A percentile compares a stretch with the other conserved stretches of the same genome.
Conservation (phyloP, 1,140 invertebrate genomes). For the Hypsibius dujardini region DNA sequence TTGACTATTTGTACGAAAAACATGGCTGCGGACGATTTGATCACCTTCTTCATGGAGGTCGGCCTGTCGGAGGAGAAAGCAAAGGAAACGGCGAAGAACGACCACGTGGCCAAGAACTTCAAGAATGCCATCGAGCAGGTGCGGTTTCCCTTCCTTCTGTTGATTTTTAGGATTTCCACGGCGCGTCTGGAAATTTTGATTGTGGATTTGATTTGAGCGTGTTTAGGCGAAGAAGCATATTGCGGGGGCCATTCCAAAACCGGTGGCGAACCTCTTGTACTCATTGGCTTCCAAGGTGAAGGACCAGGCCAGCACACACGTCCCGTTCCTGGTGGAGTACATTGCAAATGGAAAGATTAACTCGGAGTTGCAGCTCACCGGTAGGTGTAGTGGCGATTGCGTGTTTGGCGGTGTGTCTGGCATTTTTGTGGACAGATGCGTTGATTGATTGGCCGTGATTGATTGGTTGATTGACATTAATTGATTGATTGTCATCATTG, state of each 20-base stretch:
- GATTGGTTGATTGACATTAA: no score
- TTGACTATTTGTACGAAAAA: no score
- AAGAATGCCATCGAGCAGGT: conserved; percentile 41
- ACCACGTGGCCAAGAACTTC: conserved; percentile 55
- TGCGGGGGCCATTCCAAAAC: conserved; percentile 25
- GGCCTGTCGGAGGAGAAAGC: conserved; percentile 82
- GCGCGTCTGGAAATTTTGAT: no score
- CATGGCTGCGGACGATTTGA: conserved; percentile 21
- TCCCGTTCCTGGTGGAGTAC: conserved; percentile 55
- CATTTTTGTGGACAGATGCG: no score
- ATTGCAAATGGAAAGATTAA: conserved; percentile 61
- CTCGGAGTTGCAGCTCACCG: conserved; percentile 59
- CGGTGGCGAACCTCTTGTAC: conserved; percentile 54
- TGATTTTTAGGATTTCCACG: neutral
- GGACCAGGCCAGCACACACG: conserved; percentile 50
- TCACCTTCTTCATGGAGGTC: conserved; percentile 35
- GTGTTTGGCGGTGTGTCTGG: no score
- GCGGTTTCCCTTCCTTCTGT: neutral
- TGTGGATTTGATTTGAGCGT: no score
- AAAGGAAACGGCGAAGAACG: conserved; percentile 89
- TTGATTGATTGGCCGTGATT: no score
- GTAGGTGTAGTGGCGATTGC: no score
- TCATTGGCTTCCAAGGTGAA: conserved; percentile 77
- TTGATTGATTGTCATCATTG: no score
- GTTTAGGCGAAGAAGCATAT: neutral